phyloP scores from a whole-genome alignment of 1,140 invertebrate species.

The Chelonus insularis region DNA sequence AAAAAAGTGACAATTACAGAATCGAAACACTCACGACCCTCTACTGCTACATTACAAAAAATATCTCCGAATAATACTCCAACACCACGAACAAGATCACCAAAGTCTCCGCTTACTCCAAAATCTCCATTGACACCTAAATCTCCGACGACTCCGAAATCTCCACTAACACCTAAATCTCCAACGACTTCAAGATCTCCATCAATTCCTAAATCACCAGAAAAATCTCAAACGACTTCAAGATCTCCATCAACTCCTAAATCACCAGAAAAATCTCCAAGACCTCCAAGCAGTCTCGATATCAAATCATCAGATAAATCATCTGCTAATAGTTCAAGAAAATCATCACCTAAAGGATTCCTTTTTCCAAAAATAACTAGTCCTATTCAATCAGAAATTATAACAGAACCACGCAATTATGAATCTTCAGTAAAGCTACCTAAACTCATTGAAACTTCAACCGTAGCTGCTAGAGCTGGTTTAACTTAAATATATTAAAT shows the following conservation, averaged over 20 bases:
- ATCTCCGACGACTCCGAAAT: not conserved
- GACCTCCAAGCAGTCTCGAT: conserved; percentile 28
- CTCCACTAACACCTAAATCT: too few relatives aligned
- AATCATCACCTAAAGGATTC: conserved; percentile 35
- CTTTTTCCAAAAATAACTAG: conserved; percentile 37
- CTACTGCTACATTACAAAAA: conserved; percentile 27
- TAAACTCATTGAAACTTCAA: conserved; percentile 37
- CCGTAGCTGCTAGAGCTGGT: conserved; percentile 17
- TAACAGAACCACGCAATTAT: conserved; percentile 10
- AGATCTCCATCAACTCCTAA: not conserved
- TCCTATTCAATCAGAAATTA: not conserved
- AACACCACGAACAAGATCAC: not conserved
- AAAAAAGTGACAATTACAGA: conserved; percentile 32
- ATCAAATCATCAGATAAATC: conserved; percentile 25
- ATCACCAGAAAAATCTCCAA: conserved; percentile 21
- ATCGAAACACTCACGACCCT: not conserved
- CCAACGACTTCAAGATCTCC: not conserved
- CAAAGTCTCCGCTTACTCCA: not conserved
- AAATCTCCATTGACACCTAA: too few relatives aligned
- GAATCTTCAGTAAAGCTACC: conserved; percentile 29
- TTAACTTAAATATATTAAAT: conserved; percentile 13
- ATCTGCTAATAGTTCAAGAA: conserved; percentile 9
- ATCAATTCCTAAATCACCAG: not conserved
- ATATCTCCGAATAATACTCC: conserved; percentile 29
- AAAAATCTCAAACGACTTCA: conserved; percentile 22